Evolutionary conservation across 2,888 invertebrate genomes (phyloP).

Genomic region (Luffia ferchaultella): DNA sequence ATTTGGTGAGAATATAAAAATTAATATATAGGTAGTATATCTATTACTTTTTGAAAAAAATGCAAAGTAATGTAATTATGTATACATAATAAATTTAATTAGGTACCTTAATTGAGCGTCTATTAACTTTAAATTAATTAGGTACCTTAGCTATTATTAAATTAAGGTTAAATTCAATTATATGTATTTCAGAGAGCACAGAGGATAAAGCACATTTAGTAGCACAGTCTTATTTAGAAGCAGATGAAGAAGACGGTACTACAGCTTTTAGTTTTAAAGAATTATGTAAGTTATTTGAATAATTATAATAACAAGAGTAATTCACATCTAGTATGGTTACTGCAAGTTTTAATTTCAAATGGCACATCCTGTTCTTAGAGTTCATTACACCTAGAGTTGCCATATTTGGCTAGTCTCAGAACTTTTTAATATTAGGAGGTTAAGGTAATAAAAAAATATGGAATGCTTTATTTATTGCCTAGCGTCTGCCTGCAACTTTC

Average conservation of each 20-base stretch:
- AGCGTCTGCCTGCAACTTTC: too few relatives aligned
- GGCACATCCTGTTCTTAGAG: too few relatives aligned
- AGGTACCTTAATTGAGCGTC: too few relatives aligned
- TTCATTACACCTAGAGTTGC: too few relatives aligned
- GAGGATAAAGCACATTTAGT: constrained; percentile 61
- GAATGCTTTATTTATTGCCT: too few relatives aligned
- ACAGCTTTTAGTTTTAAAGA: constrained; percentile 38
- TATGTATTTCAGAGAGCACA: constrained; percentile 37
- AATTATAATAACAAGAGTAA: too few relatives aligned
- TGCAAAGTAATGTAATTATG: background rate
- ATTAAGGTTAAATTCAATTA: constrained; percentile 15
- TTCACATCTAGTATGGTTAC: too few relatives aligned
- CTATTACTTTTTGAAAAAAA: background rate
- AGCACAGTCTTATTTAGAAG: constrained; percentile 64
- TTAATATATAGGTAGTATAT: background rate
- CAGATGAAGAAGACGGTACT: constrained; percentile 44
- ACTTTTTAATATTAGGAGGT: too few relatives aligned
- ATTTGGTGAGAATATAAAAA: constrained; percentile 34
- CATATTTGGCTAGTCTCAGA: too few relatives aligned
- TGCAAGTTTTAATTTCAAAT: too few relatives aligned
- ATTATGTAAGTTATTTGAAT: constrained; percentile 33
- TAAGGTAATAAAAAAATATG: too few relatives aligned
- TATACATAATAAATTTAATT: background rate
- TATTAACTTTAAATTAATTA: background rate
- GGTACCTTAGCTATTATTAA: constrained; percentile 9